Base-by-base conservation (phyloP, 2,113 vertebrate genomes). In the Protobothrops flavoviridis region DNA sequence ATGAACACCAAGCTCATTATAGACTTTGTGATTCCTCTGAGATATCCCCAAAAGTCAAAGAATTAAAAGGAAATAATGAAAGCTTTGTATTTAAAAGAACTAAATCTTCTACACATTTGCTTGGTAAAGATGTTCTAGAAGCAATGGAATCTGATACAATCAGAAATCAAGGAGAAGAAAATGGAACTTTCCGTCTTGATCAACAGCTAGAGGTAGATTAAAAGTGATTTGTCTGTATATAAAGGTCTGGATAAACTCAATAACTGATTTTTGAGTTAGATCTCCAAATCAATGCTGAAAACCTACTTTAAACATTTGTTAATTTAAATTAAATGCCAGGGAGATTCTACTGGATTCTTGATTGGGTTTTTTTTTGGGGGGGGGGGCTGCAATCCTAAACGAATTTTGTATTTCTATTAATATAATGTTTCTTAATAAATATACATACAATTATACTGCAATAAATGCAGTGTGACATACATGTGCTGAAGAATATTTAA, bases 151-250 rank as follows among this genome's bases (percentile, higher is more conserved):
- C 96, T 94, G 93, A 59, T 95, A 96, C 97, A 94, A 89, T 39
- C 92, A 94, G 95, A 9, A 96, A 96, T 29, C 86, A 90, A 86
- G 94, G 96, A 69, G 89, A 95, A 69, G 91, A 93, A 94, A n/a
- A 55, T 29, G 93, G 81, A 64, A 85, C 90, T 85, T 92, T 96
- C 92, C 97, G 96, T 91, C 29, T 96, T 56, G 88, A 95, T 23
- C 95, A 94, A 94, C 97, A 97, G 59, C 93, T 96, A 90, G 97
- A 99, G 98, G 99, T 99, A 97, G 55, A 93, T 90, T 89, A 55
- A 15, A 55, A 23, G 10, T 89, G 4, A 64, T 61, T 89, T 92
- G 10, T 13, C 24, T 29, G 7, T 4, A 26, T 90, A 39, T 92
- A 92, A 55, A 11, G 33, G n/a, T 90, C 3, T 50, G 23, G 48